Evolutionary conservation across 2,888 invertebrate genomes (phyloP), one percentile per base, ranked within the genome.

Genomic region (Phlogophora meticulosa): DNA sequence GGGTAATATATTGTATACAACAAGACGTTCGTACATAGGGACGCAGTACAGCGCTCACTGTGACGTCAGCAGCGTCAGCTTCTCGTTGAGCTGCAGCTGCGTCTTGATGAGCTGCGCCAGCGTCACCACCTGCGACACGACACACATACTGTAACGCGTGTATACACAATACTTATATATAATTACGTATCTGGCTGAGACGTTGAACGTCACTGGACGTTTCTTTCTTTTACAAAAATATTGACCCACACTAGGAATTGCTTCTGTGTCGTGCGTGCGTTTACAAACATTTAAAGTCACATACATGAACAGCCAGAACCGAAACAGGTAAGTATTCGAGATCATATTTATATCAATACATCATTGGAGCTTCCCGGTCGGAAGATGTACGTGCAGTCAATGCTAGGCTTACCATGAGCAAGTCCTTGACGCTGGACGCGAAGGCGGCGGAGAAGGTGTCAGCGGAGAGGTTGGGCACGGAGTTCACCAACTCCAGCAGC

Each of bases 31-130:
- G 32, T 3, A 22, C 5, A 5, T 20, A 2, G 13, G 24, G 22
- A n/a, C 3, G 34, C 4, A 22, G 32, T 13, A 17, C 11, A 3
- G 28, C 0, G 43, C 40, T 92, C 85, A 95, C 89, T 94, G 94
- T 34, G 98, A 97, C 51, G 98, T 98, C 80, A 98, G 96, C 82
- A 98, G 96, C 9, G 98, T 98, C 51, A 99, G 96, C 93, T 99
- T 99, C 94, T 99, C 99, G 93, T 99, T 99, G 61, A 99, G 96
- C 88, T 98, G 98, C 85, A 99, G 96, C 93, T 99, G 99, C 2
- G 99, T 99, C 95, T 99, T 98, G 87, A 99, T 98, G 70, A 99
- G 96, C 89, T 99, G 99, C 15, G 99, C 98, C 70, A 99, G 96
- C 49, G 99, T 99, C 84, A 99, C 97, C 89, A 96, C 94, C 94